These are phyloP conservation scores for Falco cherrug DNA, from an alignment of 2,797 vertebrate species.

Conservation along the genomic window DNA sequence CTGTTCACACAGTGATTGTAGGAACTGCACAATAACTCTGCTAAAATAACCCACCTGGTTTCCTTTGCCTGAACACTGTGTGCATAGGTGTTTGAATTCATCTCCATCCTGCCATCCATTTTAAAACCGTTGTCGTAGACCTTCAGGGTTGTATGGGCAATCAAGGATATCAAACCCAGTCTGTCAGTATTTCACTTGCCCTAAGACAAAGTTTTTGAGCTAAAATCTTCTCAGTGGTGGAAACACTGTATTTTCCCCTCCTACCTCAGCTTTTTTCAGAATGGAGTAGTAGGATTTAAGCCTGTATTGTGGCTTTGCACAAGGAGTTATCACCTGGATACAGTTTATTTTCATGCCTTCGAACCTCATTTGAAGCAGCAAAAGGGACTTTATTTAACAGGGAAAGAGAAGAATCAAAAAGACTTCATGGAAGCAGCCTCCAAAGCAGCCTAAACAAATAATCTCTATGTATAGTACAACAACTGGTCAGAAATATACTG, in stretches of 20 bases:
- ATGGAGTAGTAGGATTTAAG: background rate
- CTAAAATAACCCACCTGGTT: background rate
- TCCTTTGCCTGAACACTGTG: background rate
- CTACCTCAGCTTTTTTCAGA: background rate
- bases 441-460: background rate
- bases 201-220: background rate
- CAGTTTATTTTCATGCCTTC: background rate
- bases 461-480: background rate
- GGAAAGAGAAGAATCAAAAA: background rate
- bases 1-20: fast-evolving
- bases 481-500: background rate
- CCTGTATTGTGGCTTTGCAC: background rate
- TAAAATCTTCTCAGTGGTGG: background rate
- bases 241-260: background rate
- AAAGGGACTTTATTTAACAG: background rate
- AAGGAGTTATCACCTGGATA: background rate
- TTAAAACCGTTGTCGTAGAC: background rate
- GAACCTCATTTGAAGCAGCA: background rate
- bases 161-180: background rate
- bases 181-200: background rate
- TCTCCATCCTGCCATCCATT: background rate
- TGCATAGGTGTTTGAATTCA: background rate
- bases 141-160: background rate
- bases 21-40: background rate
- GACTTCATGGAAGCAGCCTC: background rate